Conservation (phyloP, 2,113 vertebrate species). For the Ammodytes marinus region DNA sequence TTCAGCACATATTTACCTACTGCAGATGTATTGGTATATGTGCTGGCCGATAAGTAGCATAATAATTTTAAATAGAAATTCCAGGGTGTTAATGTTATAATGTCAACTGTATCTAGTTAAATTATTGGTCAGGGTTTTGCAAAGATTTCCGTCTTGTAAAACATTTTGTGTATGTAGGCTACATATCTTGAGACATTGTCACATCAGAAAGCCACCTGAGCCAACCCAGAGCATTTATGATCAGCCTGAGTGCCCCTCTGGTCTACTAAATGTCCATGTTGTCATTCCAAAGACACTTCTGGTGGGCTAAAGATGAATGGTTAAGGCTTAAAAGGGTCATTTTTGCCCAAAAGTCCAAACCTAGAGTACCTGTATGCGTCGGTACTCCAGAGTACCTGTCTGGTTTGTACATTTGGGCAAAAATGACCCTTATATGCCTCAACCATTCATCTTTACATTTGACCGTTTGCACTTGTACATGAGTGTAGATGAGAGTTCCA, state of each 20-base stretch:
- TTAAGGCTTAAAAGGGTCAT: no score
- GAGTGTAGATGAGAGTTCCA: background rate
- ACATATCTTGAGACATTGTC: constrained; percentile 8
- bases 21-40: no score
- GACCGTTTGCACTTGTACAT: background rate
- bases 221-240: background rate
- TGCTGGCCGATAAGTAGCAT: no score
- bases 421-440: background rate
- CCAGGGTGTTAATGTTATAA: no score
- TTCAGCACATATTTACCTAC: no score
- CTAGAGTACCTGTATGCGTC: no score
- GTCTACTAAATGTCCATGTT: background rate
- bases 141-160: background rate
- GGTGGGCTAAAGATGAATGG: background rate
- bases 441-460: background rate
- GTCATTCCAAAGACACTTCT: background rate
- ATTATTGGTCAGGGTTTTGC: background rate
- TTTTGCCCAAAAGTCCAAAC: no score
- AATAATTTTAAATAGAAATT: no score
- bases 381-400: no score
- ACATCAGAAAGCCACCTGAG: constrained; percentile 30
- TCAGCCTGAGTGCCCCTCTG: background rate
- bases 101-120: background rate
- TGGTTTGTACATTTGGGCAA: background rate
- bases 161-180: background rate